phyloP scores from a whole-genome alignment of 2,113 vertebrate species.

The Eurystomus gularis region DNA sequence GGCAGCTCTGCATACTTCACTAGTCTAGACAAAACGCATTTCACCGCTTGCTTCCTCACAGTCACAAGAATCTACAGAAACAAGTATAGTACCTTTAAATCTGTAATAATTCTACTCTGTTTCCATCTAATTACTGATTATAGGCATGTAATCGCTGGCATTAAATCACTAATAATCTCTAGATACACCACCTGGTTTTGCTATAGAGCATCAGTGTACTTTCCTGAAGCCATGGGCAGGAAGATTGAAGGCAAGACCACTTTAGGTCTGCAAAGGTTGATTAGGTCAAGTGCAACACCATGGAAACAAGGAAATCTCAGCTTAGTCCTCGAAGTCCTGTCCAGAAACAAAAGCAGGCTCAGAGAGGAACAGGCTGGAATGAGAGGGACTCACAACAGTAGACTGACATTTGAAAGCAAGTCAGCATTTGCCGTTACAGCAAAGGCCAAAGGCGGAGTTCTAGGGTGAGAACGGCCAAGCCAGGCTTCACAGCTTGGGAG shows the following conservation, averaged over 20 bases:
- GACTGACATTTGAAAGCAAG: background rate
- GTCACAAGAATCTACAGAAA: background rate
- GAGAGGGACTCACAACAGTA: background rate
- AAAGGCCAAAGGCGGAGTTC: background rate
- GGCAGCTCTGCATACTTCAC: background rate
- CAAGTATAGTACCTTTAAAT: background rate
- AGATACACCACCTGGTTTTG: background rate
- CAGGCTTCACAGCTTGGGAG: background rate
- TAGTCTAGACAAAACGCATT: background rate
- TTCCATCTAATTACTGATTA: background rate
- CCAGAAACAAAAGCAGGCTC: background rate
- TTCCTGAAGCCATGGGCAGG: background rate
- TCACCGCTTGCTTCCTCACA: background rate
- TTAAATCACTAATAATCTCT: conserved; percentile 21
- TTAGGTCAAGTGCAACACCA: background rate
- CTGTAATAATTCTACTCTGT: background rate
- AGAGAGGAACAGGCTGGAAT: background rate
- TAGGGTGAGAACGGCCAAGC: background rate
- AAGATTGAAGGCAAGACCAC: background rate
- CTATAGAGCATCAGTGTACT: background rate
- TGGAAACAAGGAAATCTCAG: background rate
- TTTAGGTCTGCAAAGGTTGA: background rate
- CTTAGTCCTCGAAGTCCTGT: background rate
- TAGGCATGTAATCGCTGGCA: background rate
- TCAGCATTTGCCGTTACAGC: background rate